phyloP scores from a whole-genome alignment of 2,113 vertebrate genomes.

The Motacilla tschutschensis region DNA sequence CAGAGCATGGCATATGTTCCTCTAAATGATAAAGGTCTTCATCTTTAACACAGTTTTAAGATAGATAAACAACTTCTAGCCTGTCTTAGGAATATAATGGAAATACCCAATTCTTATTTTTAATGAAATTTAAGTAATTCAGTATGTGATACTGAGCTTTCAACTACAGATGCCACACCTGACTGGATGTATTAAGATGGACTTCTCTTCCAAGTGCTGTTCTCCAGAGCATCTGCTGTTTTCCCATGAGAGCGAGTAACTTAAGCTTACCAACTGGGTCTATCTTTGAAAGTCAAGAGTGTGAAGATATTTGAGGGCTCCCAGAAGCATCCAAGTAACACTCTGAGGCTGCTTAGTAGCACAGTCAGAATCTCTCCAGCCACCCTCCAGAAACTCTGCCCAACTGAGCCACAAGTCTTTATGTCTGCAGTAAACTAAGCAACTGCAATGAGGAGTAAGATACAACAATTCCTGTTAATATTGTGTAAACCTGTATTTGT shows the following conservation, averaged over 20 bases:
- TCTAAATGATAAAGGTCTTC: not conserved
- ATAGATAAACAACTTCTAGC: not conserved
- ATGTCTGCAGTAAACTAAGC: not conserved
- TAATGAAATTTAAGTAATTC: not conserved
- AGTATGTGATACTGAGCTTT: not conserved
- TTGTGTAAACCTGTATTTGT: conserved; percentile 58
- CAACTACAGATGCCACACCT: not conserved
- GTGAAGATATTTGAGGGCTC: not conserved
- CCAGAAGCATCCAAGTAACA: not conserved
- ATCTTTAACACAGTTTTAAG: not conserved
- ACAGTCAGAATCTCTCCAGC: not conserved
- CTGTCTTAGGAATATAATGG: not conserved
- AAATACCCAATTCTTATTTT: not conserved
- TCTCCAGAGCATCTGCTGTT: not conserved
- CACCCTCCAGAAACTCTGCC: not conserved
- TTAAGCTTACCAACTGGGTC: not conserved
- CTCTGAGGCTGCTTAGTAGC: not conserved
- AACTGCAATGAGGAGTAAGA: conserved; percentile 10
- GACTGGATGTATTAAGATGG: not conserved
- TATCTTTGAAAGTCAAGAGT: not conserved
- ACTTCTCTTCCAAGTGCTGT: not conserved
- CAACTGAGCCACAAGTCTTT: not conserved
- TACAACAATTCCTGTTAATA: conserved; percentile 52
- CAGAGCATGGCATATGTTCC: not conserved
- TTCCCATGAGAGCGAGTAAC: not conserved